Percentiles rank a stretch among this genome's conserved stretches.
phyloP scores from a whole-genome alignment of 2,113 vertebrate genomes.

The Paraplagusia blochii region DNA sequence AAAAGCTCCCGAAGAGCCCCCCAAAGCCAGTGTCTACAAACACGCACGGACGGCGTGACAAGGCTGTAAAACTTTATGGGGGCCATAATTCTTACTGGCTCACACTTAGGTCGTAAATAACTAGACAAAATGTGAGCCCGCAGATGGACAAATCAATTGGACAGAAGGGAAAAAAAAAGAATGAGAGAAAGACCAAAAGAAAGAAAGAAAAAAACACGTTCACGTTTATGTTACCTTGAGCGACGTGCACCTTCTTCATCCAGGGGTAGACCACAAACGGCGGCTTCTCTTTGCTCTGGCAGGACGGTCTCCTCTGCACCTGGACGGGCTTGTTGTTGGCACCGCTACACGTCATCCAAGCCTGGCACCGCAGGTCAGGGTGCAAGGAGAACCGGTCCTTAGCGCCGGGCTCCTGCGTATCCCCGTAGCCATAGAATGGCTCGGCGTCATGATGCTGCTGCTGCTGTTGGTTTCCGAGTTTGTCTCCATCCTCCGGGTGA shows the following conservation, averaged over 20 bases:
- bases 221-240: slow-evolving; percentile 50
- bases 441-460: slow-evolving; percentile 29
- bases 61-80: slow-evolving; percentile 72
- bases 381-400: slow-evolving; percentile 44
- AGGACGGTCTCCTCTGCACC: slow-evolving; percentile 66
- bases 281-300: slow-evolving; percentile 62
- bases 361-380: too few relatives aligned
- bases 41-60: slow-evolving; percentile 24
- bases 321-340: slow-evolving; percentile 48
- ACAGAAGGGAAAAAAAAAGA: not conserved
- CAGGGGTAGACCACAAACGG: slow-evolving; percentile 71
- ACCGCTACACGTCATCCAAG: slow-evolving; percentile 53
- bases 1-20: slow-evolving; percentile 8
- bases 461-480: not conserved
- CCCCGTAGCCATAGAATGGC: slow-evolving; percentile 43
- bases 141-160: slow-evolving; percentile 55
- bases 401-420: not conserved
- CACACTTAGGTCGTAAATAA: slow-evolving; percentile 69
- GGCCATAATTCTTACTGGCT: slow-evolving; percentile 67
- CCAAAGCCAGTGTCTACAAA: not conserved
- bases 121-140: slow-evolving; percentile 44
- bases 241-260: slow-evolving; percentile 75
- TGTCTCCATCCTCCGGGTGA: slow-evolving; percentile 59
- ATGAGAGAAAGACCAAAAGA: not conserved
- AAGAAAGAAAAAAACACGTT: slow-evolving; percentile 6